Conservation (phyloP, 2,113 vertebrate genomes). For the Nestor notabilis region DNA sequence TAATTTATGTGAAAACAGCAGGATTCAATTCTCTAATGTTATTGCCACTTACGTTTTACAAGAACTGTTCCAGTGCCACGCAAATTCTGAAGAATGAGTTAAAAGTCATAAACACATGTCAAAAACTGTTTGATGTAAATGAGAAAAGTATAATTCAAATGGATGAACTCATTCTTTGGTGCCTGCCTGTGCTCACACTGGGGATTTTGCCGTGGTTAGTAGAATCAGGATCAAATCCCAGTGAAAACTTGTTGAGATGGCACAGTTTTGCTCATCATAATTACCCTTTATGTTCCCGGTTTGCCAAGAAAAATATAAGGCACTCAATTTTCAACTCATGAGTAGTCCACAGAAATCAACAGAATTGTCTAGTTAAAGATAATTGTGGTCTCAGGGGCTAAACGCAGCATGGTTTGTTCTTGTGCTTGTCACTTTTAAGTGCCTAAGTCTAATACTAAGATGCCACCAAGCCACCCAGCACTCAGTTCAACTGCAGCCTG, state of each 20-base stretch:
- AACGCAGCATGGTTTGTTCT: background rate
- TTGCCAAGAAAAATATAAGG: background rate
- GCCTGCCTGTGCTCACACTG: background rate
- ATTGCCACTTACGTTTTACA: background rate
- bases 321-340: background rate
- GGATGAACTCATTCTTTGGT: background rate
- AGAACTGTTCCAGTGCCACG: background rate
- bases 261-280: background rate
- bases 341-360: background rate
- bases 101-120: background rate
- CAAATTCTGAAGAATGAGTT: constrained; percentile 16
- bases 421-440: background rate
- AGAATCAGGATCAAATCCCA: background rate
- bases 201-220: background rate
- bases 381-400: background rate
- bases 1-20: constrained; percentile 53
- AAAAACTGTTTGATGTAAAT: background rate
- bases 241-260: background rate
- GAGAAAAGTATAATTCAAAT: background rate
- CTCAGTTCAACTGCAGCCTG: background rate
- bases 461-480: background rate
- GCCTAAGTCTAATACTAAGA: background rate
- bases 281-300: background rate
- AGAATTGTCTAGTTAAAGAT: background rate
- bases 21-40: constrained; percentile 23